phyloP scores from a whole-genome alignment of 2,113 vertebrate species.

The Oreotrochilus melanogaster region DNA sequence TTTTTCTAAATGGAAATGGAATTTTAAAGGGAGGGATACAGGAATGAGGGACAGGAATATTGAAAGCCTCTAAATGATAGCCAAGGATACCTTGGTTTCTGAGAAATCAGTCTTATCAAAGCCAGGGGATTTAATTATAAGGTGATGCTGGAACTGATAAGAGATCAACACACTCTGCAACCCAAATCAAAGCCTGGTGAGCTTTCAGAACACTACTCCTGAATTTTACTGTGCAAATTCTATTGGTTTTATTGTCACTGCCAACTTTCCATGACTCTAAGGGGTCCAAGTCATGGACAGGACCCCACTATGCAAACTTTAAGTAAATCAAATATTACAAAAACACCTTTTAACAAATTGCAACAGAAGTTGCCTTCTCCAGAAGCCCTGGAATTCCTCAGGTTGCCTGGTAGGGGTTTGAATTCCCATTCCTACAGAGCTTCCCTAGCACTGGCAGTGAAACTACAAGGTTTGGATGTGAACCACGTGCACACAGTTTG shows the following conservation, averaged over 20 bases:
- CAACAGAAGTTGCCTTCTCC: background rate
- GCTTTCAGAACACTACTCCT: background rate
- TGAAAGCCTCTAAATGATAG: background rate
- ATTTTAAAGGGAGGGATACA: background rate
- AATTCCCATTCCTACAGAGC: background rate
- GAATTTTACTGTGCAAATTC: background rate
- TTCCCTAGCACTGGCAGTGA: background rate
- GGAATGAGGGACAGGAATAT: background rate
- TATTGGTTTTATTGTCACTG: background rate
- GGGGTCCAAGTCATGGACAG: background rate
- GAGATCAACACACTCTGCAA: background rate
- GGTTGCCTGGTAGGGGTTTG: background rate
- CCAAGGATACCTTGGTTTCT: background rate
- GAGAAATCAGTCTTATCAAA: background rate
- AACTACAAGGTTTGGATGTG: background rate
- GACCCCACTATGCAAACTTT: background rate
- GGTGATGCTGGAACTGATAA: background rate
- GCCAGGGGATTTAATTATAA: background rate
- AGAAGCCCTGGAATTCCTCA: background rate
- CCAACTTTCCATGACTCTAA: background rate
- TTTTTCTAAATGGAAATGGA: background rate
- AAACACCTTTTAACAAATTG: background rate
- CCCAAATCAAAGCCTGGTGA: background rate
- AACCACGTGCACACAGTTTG: rapidly evolving
- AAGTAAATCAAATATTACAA: background rate